Conservation (phyloP, 1,140 invertebrate genomes). For the Drosophila prosaltans region DNA sequence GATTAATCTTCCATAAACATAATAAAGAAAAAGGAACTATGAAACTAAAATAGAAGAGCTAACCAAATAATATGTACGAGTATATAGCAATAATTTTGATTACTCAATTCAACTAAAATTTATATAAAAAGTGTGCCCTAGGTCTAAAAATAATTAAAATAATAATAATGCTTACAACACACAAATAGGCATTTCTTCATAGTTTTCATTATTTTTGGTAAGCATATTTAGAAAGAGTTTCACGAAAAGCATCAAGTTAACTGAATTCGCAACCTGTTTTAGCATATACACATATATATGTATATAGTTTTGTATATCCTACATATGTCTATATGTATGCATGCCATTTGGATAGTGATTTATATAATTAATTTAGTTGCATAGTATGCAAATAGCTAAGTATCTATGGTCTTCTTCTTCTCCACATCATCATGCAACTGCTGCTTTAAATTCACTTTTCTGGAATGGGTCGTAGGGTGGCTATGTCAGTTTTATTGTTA, state of each 20-base stretch:
- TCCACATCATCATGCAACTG: background rate
- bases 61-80: background rate
- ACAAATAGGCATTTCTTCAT: conserved; percentile 1
- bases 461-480: conserved; percentile 76
- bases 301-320: conserved; percentile 28
- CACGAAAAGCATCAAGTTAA: conserved; percentile 27
- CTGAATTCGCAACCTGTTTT: conserved; percentile 3
- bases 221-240: conserved; percentile 44
- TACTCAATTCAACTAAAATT: conserved; percentile 1
- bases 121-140: background rate
- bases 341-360: background rate
- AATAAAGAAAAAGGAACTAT: conserved; percentile 26
- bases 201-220: conserved; percentile 41
- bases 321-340: conserved; percentile 26
- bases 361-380: background rate
- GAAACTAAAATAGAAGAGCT: background rate
- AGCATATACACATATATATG: background rate
- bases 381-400: background rate
- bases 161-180: background rate
- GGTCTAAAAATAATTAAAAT: conserved; percentile 2
- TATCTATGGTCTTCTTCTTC: background rate
- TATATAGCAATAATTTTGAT: conserved; percentile 1
- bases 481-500: conserved; percentile 44
- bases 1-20: conserved; percentile 35
- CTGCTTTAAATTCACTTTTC: conserved; percentile 57